Percentiles rank a stretch among this genome's conserved stretches.
Evolutionary conservation across 1,140 invertebrate species (phyloP).

Genomic region (Bombus huntii): DNA sequence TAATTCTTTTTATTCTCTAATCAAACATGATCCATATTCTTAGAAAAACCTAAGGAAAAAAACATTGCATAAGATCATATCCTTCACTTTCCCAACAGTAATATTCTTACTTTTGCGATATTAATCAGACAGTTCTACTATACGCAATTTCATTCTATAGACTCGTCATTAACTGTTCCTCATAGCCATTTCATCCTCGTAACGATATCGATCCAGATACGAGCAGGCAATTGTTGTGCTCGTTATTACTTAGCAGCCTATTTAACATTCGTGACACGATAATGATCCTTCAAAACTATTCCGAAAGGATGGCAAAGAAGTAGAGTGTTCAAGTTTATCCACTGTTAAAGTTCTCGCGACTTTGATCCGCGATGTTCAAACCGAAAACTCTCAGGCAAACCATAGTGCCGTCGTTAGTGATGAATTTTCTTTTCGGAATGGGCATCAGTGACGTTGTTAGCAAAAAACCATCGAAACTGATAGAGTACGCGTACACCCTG

Average conservation of each 20-base stretch:
- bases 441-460: not conserved
- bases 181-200: not conserved
- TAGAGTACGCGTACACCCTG: constrained; percentile 11
- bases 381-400: constrained; percentile 12
- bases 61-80: not conserved
- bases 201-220: constrained; percentile 1
- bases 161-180: not conserved
- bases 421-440: constrained; percentile 26
- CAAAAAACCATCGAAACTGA: not conserved
- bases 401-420: not conserved
- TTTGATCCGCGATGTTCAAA: constrained; percentile 16
- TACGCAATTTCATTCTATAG: not conserved
- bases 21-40: too few species aligned
- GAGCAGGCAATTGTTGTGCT: not conserved
- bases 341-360: not conserved
- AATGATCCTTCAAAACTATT: not conserved
- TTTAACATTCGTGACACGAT: not conserved
- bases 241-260: constrained; percentile 20
- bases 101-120: not conserved
- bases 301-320: not conserved
- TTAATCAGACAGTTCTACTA: not conserved
- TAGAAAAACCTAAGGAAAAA: too few species aligned
- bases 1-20: too few species aligned
- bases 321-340: not conserved
- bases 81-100: too few species aligned